phyloP scores from a whole-genome alignment of 2,797 vertebrate species.

The Balearica regulorum region DNA sequence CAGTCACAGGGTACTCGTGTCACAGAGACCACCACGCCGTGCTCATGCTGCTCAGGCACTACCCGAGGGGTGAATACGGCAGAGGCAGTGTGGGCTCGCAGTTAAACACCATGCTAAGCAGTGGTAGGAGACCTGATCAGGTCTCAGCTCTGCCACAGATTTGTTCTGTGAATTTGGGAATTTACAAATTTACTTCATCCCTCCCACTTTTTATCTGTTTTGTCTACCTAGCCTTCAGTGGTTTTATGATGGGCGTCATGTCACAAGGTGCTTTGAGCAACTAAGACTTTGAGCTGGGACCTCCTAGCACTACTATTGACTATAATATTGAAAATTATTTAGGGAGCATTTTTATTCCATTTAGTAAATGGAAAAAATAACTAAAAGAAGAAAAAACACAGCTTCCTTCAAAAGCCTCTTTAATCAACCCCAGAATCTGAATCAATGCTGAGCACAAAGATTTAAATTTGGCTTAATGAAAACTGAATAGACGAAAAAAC shows the following conservation, averaged over 20 bases:
- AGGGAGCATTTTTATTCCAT: background rate
- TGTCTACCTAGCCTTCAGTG: background rate
- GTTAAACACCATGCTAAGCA: rapidly evolving
- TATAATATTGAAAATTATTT: background rate
- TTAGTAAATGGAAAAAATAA: slow-evolving; percentile 9
- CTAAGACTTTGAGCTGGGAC: background rate
- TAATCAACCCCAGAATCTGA: slow-evolving; percentile 34
- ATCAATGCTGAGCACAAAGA: slow-evolving; percentile 21
- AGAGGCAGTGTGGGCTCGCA: rapidly evolving
- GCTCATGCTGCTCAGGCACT: background rate
- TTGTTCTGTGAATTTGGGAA: background rate
- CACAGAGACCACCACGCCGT: rapidly evolving
- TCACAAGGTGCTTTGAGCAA: background rate
- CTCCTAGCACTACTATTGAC: background rate
- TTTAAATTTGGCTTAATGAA: slow-evolving; percentile 49
- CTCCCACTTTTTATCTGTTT: background rate
- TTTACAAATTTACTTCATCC: background rate
- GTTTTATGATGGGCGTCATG: background rate
- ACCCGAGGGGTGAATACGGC: rapidly evolving
- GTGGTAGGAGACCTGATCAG: background rate
- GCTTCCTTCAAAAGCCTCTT: slow-evolving; percentile 35
- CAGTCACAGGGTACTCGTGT: rapidly evolving
- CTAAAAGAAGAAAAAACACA: background rate
- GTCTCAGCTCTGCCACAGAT: background rate
- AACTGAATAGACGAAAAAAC: slow-evolving; percentile 46